Evolutionary conservation across 1,140 invertebrate genomes (phyloP), one percentile per base, ranked within the genome.

Genomic region (Lordiphosa stackelbergi): DNA sequence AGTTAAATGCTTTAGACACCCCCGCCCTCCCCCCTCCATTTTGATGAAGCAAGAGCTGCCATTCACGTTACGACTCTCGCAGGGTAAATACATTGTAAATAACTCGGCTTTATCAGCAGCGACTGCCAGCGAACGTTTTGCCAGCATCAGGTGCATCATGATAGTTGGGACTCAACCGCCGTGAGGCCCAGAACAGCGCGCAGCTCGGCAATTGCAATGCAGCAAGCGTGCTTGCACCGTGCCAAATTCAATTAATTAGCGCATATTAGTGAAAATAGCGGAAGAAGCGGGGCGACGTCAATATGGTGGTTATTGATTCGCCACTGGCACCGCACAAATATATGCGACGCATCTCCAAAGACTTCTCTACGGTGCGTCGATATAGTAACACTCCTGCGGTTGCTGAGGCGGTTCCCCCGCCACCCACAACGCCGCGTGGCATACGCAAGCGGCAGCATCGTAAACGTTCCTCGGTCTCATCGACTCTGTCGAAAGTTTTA

Each of bases 401-500:
- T 57, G n/a, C 43, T 41, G n/a, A 24, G 10, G 6, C 31, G 10
- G 12, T 19, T 2, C 24, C 10, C n/a, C 10, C 1, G 1, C 24
- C 35, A 1, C 40, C 5, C 5, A 53, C 9, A 0, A 66, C 85
- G 22, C 71, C 77, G 24, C 68, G 63, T 6, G 85, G 85, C 47
- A 79, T 86, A 35, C 85, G 85, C 4, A 69, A 68, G 11, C 77
- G 71, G 28, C 56, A 75, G 34, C 54, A 71, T 45, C 73, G 85
- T 8, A 87, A 87, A 42, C 83, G 85, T 41, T 87, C 85, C 13
- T 87, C 85, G 2, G 69, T 87, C 34, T 87, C 85, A 36, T 87
- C 85, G 42, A 86, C 85, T 7, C 59, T 87, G 16, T 87, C 86
- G 6, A 86, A 85, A 75, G 85, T 87, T 41, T 63, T 87, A n/a